Evolutionary conservation across 2,113 vertebrate genomes (phyloP).

Genomic region (Natator depressus): DNA sequence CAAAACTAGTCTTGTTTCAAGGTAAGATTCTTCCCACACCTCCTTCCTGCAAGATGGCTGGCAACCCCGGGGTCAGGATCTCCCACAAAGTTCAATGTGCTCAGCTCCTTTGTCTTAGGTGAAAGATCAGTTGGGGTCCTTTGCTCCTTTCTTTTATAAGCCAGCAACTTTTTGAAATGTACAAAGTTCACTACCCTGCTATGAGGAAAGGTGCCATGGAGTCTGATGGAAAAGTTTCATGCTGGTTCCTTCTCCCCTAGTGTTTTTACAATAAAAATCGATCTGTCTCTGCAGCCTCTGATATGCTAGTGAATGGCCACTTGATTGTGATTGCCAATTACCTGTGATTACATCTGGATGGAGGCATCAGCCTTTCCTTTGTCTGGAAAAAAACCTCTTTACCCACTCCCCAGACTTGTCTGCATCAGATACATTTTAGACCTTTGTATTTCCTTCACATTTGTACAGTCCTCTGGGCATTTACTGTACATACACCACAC

Average conservation of each 20-base stretch:
- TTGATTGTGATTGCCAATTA: neutral
- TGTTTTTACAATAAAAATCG: neutral
- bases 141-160: neutral
- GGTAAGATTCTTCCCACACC: too few species aligned
- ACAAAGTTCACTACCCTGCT: neutral
- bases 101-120: neutral
- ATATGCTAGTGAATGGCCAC: neutral
- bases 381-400: neutral
- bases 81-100: neutral
- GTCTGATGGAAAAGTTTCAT: neutral
- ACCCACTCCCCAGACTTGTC: neutral
- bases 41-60: neutral
- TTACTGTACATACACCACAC: neutral
- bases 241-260: neutral
- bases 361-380: neutral
- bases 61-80: neutral
- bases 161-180: neutral
- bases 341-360: too few species aligned
- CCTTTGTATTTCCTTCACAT: neutral
- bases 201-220: neutral
- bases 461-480: neutral
- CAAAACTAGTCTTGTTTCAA: too few species aligned
- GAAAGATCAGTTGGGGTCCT: neutral
- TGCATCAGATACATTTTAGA: neutral
- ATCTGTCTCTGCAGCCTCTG: neutral